Evolutionary conservation across 2,888 invertebrate species (phyloP).

Genomic region (Polydrusus tereticollis): DNA sequence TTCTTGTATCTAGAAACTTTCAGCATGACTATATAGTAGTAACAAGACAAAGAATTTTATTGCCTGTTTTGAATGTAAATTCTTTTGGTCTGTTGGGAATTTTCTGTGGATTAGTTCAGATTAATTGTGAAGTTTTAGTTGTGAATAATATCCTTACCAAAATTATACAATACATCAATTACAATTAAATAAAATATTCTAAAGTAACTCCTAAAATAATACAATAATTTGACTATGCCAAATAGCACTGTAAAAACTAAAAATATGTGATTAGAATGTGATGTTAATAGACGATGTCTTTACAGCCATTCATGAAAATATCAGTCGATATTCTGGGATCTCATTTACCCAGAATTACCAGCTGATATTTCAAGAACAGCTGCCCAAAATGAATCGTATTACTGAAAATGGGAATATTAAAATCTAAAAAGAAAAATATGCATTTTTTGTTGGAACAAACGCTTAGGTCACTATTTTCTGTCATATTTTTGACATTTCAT

Average conservation of each 20-base stretch:
- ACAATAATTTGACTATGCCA: not conserved
- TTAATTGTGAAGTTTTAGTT: no score
- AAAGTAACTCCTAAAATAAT: not conserved
- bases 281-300: slow-evolving; percentile 56
- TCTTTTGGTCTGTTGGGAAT: no score
- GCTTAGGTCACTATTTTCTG: no score
- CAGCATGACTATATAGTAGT: no score
- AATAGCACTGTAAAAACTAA: slow-evolving; percentile 6
- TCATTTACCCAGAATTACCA: slow-evolving; percentile 93
- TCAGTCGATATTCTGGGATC: slow-evolving; percentile 87
- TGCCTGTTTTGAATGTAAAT: no score
- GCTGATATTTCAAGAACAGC: slow-evolving; percentile 91
- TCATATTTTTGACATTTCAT: no score
- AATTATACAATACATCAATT: no score
- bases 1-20: no score
- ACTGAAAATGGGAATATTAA: slow-evolving; percentile 6
- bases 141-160: no score
- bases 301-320: slow-evolving; percentile 72
- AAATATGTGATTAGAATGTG: slow-evolving; percentile 10
- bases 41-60: no score
- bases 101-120: no score
- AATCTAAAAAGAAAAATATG: not conserved
- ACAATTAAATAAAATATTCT: not conserved
- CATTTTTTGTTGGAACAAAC: no score
- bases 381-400: slow-evolving; percentile 48